phyloP scores from a whole-genome alignment of 2,113 vertebrate genomes.

The Corythornis cristatus region DNA sequence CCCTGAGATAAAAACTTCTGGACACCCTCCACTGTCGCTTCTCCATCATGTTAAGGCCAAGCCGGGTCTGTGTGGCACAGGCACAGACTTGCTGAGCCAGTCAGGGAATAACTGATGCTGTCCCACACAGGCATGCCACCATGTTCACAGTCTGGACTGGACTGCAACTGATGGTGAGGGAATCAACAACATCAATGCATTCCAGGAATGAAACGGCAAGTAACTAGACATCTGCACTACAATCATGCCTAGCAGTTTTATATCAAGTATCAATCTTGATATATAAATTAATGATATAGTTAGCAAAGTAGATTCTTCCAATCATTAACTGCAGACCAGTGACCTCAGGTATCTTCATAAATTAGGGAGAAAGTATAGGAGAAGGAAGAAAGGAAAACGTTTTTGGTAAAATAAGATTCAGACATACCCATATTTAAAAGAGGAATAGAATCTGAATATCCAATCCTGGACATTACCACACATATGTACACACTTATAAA shows the following conservation, averaged over 20 bases:
- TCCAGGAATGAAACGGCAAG: not conserved
- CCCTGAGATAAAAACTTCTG: not conserved
- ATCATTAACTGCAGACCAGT: not conserved
- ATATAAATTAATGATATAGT: not conserved
- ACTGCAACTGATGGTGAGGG: not conserved
- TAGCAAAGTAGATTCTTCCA: not conserved
- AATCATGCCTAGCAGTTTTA: not conserved
- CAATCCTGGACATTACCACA: not conserved
- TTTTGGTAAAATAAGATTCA: not conserved
- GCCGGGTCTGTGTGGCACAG: not conserved
- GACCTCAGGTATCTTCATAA: not conserved
- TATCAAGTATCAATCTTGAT: not conserved
- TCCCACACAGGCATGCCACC: not conserved
- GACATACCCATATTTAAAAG: not conserved
- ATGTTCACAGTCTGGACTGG: not conserved
- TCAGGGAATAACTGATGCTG: not conserved
- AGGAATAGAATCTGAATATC: not conserved
- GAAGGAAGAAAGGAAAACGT: not conserved
- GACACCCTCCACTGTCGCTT: accelerated
- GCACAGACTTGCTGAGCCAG: not conserved
- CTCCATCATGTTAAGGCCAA: not conserved
- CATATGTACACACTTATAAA: not conserved
- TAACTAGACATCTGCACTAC: not conserved
- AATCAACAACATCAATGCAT: not conserved
- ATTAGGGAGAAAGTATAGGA: not conserved